A percentile compares a stretch with the other conserved stretches of the same genome.
phyloP scores from a whole-genome alignment of 2,113 vertebrate species.

The Mormyrus lacerda region DNA sequence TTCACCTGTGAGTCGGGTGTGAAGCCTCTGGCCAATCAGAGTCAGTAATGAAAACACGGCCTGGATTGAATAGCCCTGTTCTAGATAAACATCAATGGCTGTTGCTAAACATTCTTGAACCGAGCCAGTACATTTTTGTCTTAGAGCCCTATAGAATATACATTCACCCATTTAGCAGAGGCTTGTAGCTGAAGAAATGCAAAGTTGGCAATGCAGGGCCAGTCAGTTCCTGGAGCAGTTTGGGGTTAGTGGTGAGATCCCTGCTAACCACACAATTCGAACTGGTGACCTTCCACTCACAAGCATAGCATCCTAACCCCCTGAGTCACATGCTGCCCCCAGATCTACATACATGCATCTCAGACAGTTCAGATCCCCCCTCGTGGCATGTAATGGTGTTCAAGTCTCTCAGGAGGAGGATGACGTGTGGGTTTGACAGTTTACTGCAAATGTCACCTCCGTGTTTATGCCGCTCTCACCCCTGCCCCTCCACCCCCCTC shows the following conservation, averaged over 20 bases:
- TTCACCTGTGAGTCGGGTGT: not conserved
- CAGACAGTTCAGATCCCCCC: not conserved
- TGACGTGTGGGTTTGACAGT: constrained; percentile 47
- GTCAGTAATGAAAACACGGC: not conserved
- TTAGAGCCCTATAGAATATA: not conserved
- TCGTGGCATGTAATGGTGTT: constrained; percentile 20
- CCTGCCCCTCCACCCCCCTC: constrained; percentile 22
- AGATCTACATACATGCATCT: not conserved
- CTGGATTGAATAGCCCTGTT: not conserved
- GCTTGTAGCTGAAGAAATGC: not conserved
- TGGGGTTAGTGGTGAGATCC: not conserved
- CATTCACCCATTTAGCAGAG: not conserved
- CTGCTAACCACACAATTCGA: not conserved
- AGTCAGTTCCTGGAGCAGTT: not conserved
- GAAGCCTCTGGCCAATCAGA: not conserved
- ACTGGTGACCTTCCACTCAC: not conserved
- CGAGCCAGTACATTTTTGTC: not conserved
- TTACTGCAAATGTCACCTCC: constrained; percentile 50
- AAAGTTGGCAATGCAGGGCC: not conserved
- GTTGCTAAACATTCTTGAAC: not conserved
- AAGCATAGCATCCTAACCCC: not conserved
- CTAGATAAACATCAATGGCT: not conserved
- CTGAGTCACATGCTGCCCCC: not conserved
- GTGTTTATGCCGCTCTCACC: constrained; percentile 48
- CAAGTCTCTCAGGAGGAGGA: constrained; percentile 27